Evolutionary conservation across 2,888 invertebrate genomes (phyloP), one percentile per base, ranked within the genome.

Genomic region (Epirrhoe tristata): DNA sequence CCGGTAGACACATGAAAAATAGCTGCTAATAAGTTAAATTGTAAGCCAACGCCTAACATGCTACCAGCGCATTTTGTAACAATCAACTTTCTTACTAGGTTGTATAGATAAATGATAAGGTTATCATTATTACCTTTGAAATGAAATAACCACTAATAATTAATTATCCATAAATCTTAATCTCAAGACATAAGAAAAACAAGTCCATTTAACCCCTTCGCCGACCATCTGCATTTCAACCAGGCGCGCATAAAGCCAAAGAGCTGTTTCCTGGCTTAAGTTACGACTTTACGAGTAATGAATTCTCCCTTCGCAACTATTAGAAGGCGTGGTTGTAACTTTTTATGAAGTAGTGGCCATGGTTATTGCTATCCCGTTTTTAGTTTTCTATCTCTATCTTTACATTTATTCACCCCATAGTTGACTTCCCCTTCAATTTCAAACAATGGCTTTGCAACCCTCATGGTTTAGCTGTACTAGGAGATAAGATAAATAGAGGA

Each of bases 401-500:
- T 31, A 66, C 56, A 57, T 55, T 66, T 58, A 59, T 60, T 65
- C 54, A 69, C 72, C 73, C 73, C 69, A 75, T 70, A 61, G 66
- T 59, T 66, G 58, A 50, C 53, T 58, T 61, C 32, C 63, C 39
- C 46, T 36, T 66, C 46, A 14, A 58, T 24, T 32, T 53, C 67
- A 67, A 81, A 84, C 84, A 86, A 87, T 84, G 74, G 78, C 62
- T 72, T 78, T 84, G 78, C 80, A 78, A 88, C 88, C 90, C 89
- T 75, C 85, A 88, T 85, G 85, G 85, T 83, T 83, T 83, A 71
- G 61, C 60, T 60, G 79, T 88, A 92, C 90, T 78, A 91, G 90
- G 91, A 76, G 58, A 81, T 69, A 74, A 91, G 85, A 79, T 82
- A 85, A 85, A 85, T 84, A 81, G 69, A 86, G 76, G 78, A 81